Base-by-base conservation (phyloP, 2,888 invertebrate species). In the Microctonus hyperodae region DNA sequence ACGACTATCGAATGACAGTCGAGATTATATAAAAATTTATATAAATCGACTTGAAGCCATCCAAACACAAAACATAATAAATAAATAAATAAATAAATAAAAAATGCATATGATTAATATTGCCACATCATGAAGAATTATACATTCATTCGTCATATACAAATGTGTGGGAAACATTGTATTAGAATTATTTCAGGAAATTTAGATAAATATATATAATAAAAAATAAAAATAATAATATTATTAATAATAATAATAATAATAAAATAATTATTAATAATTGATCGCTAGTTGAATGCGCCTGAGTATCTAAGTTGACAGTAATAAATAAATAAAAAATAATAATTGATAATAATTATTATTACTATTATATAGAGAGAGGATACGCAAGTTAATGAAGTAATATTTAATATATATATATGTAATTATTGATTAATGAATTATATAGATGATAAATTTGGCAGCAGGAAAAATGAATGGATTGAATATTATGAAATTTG, bases 31-130 rank as follows among this genome's bases (percentile, higher is more conserved):
- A 65, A 50, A 60, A 70, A 72, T 71, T 73, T 76, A 74, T 69
- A 72, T 16, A 44, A 44, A 76, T 75, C 76, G 74, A 76, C 72
- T 74, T 76, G 78, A 74, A 78, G 80, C 79, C 81, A 81, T 81
- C 80, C 80, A 55, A 55, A 80, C 67, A 44, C 9, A 44, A 44
- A 44, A 20, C 28, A 28, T 28, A 7, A 16, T 16, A 44, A 44
- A 44, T 44, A 16, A 37, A 37, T 6, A 44, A 7, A 16, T 4
- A 44, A 44, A 44, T n/a, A 16, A 44, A 44, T 13, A 37, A 20
- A 44, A 16, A 16, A 37, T n/a, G 7, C 44, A 20, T n/a, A 44
- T 16, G 71, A 70, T 71, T n/a, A 70, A 74, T 75, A 75, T 73
- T 74, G 62, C 62, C n/a, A 35, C 16, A 48, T n/a, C 59, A 25